Conservation (phyloP, 64 coral and sea anemone genomes). For the Cladopsammia gracilis region DNA sequence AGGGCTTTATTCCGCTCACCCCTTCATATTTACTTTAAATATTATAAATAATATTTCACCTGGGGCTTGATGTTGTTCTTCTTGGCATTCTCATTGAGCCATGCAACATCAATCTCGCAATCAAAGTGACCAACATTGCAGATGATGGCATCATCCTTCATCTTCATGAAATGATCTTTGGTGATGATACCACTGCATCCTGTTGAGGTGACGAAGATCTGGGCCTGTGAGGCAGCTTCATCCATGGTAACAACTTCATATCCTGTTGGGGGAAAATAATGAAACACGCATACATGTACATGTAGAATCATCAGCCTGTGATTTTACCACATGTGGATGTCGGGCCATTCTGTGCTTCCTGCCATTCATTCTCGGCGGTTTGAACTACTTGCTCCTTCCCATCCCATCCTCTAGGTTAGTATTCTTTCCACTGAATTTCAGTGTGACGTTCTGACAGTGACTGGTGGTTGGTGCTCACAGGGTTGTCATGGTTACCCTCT, state of each 20-base stretch:
- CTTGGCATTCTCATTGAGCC: constrained; percentile 92
- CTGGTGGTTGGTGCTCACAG: too few relatives aligned
- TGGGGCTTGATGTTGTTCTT: constrained; percentile 93
- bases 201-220: constrained; percentile 98
- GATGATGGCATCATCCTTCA: constrained; percentile 98
- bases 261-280: constrained; percentile 45
- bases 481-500: too few relatives aligned
- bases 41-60: constrained; percentile 25
- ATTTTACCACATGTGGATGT: too few relatives aligned
- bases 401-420: too few relatives aligned
- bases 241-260: constrained; percentile 98
- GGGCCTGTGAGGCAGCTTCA: constrained; percentile 81
- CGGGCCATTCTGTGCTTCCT: too few relatives aligned
- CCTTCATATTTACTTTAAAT: too few relatives aligned
- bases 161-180: constrained; percentile 78
- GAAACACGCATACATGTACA: neutral
- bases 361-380: too few relatives aligned
- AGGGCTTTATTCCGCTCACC: too few relatives aligned
- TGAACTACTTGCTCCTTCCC: too few relatives aligned
- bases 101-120: constrained; percentile 95
- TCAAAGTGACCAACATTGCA: constrained; percentile 99
- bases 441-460: too few relatives aligned
- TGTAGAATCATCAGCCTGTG: too few relatives aligned
- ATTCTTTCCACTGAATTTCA: too few relatives aligned
- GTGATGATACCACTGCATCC: constrained; percentile 96